Evolutionary conservation across 1,140 invertebrate genomes (phyloP), one percentile per base, ranked within the genome.

Genomic region (Chelonus insularis): DNA sequence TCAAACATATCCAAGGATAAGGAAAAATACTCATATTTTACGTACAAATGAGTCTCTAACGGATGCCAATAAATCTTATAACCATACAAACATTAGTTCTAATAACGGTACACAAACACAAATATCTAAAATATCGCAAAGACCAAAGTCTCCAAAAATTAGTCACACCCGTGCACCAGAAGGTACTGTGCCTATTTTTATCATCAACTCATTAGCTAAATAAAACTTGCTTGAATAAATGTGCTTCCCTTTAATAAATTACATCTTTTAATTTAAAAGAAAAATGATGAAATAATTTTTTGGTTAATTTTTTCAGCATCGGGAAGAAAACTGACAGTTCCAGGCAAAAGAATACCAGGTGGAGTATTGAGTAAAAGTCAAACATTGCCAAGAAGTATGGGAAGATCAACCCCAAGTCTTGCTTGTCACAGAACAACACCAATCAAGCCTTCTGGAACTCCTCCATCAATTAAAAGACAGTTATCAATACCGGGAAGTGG

Each of bases 371-470:
- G 88, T 69, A 93, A 93, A 77, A 92, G 90, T 62, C 90, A 91
- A 79, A 94, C 92, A 7, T 77, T 94, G 47, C 92, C 92, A 0
- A 80, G 92, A 36, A 92, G 89, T 41, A 91, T 93, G 87, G 91
- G 91, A 12, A 87, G 91, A 2, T 88, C 88, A 11, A 82, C 84
- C 1, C 83, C 80, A 12, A 82, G 81, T 39, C 70, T 81, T 59
- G 71, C 81, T 32, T 85, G 83, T 60, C 82, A 82, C 36, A 70
- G 74, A 57, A 75, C 82, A 41, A 80, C 83, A 57, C 86, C 89
- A 14, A 82, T 85, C 47, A 92, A 92, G 78, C 86, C 89, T 5
- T 86, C 87, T 1, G 88, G 89, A 2, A 93, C 91, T 4, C 91
- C 91, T 3, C 91, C 91, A 0, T 89, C 90, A 5, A 88, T 92